A percentile compares a stretch with the other conserved stretches of the same genome.
These are phyloP conservation scores for Xestia c-nigrum DNA, from an alignment of 2,888 invertebrate genomes.

Conservation along the genomic window DNA sequence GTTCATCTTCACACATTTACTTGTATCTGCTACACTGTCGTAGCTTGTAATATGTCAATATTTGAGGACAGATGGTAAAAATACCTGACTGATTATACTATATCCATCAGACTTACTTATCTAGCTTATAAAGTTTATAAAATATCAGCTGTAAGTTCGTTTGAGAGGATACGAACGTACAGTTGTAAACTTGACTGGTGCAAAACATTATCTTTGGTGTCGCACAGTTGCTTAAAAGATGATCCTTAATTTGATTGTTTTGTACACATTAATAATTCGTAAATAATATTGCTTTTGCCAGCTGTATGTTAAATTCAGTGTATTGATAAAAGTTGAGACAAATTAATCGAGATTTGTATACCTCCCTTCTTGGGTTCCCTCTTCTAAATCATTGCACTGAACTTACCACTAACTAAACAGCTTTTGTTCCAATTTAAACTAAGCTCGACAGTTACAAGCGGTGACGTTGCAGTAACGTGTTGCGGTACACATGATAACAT, in stretches of 20 bases:
- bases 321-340: neutral
- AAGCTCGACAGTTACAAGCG: constrained; percentile 54
- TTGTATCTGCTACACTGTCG: constrained; percentile 47
- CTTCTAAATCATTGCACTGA: constrained; percentile 12
- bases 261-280: constrained; percentile 6
- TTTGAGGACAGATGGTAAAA: neutral
- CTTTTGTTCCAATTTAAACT: neutral
- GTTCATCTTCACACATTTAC: constrained; percentile 63
- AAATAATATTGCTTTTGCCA: neutral
- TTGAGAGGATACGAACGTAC: neutral
- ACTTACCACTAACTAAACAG: neutral
- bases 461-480: constrained; percentile 52
- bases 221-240: neutral
- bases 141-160: neutral
- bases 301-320: constrained; percentile 3
- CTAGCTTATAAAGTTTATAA: neutral
- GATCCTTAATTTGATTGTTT: neutral
- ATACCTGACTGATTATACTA: neutral
- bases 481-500: constrained; percentile 80
- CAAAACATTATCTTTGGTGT: neutral
- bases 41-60: constrained; percentile 55
- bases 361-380: neutral
- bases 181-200: neutral
- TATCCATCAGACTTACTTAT: neutral
- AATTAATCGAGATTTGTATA: neutral